These are phyloP conservation scores for Brienomyrus longianalis DNA, from an alignment of 2,113 vertebrate species.

Conservation along the genomic window DNA sequence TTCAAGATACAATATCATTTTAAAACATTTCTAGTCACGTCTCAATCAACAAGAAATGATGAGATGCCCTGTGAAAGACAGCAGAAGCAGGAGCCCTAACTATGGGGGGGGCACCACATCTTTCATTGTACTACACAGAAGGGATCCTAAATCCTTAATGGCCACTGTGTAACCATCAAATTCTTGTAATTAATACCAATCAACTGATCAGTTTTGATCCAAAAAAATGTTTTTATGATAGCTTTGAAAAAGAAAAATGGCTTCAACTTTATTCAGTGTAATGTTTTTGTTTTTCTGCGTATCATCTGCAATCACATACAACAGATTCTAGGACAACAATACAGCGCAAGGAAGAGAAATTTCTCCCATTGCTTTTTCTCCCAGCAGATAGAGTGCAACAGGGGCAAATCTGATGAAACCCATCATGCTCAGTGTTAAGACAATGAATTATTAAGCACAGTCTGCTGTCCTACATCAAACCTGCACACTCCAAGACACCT, in stretches of 20 bases:
- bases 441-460: conserved; percentile 41
- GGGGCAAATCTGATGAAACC: not conserved
- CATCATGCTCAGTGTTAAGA: conserved; percentile 29
- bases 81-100: not conserved
- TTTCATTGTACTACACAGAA: not conserved
- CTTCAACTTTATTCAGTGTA: not conserved
- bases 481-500: conserved; percentile 29
- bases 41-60: conserved; percentile 18
- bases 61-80: not conserved
- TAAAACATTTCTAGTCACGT: conserved; percentile 25
- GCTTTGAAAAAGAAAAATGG: not conserved
- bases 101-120: not conserved
- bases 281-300: not conserved
- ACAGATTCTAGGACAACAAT: not conserved
- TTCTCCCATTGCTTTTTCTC: not conserved
- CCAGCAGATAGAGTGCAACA: not conserved
- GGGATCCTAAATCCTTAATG: not conserved
- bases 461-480: conserved; percentile 39
- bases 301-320: not conserved
- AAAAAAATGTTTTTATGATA: not conserved
- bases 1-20: conserved; percentile 5
- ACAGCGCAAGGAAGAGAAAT: not conserved
- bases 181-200: conserved; percentile 5
- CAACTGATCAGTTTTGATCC: not conserved
- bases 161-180: not conserved